These are phyloP conservation scores for Agonum fuliginosum DNA, from an alignment of 2,888 invertebrate species.

Conservation along the genomic window DNA sequence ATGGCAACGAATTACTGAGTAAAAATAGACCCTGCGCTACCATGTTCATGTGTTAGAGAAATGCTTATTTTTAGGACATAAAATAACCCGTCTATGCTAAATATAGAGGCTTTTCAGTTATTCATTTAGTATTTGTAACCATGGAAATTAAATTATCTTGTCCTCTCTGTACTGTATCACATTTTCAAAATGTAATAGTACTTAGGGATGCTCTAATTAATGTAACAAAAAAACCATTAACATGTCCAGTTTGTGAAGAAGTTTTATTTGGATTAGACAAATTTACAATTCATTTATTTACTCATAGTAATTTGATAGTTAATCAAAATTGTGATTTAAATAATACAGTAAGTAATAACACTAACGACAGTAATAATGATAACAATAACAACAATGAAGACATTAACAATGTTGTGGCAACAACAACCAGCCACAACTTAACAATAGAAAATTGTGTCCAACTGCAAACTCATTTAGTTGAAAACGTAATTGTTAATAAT, in stretches of 20 bases:
- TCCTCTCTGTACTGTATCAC: constrained; percentile 84
- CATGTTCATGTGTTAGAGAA: constrained; percentile 8
- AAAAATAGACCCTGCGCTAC: constrained; percentile 45
- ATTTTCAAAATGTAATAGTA: constrained; percentile 82
- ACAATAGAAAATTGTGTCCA: constrained; percentile 23
- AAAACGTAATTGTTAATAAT: constrained; percentile 12
- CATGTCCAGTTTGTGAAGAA: constrained; percentile 87
- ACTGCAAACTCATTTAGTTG: constrained; percentile 11
- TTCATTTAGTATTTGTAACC: constrained; percentile 28
- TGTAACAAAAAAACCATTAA: constrained; percentile 83
- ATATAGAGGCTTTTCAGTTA: constrained; percentile 56
- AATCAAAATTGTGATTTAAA: constrained; percentile 66
- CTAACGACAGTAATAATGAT: constrained; percentile 60
- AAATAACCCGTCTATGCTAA: constrained; percentile 60
- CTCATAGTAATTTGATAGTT: constrained; percentile 72
- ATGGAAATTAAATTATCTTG: constrained; percentile 76
- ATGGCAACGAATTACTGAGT: constrained; percentile 40
- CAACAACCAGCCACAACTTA: constrained; percentile 16
- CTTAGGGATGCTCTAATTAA: constrained; percentile 83
- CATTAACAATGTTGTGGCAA: neutral
- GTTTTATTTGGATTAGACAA: constrained; percentile 86
- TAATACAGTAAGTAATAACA: constrained; percentile 66
- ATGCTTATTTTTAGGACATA: constrained; percentile 60
- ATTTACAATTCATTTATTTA: constrained; percentile 88
- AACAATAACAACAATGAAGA: constrained; percentile 60